Evolutionary conservation across 2,113 vertebrate species (phyloP), one percentile per base, ranked within the genome.

Genomic region (Tragelaphus imberbis): DNA sequence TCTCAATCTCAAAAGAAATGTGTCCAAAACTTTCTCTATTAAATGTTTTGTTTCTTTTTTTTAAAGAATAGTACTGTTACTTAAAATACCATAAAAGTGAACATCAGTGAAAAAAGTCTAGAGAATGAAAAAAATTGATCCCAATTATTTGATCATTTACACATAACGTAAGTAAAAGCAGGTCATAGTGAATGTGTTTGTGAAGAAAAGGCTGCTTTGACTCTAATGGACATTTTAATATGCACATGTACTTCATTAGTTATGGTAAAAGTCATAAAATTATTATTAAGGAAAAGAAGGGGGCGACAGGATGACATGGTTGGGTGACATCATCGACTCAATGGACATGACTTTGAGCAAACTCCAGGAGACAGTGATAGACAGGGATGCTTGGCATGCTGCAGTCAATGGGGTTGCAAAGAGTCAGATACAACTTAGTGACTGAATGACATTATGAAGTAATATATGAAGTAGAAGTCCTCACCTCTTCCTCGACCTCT

Each of bases 111-210:
- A 82, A 92, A 65, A 36, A 16, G 36, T 40, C 40, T 49, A 75
- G 28, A 44, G 21, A 56, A 21, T 14, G 13, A 88, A 55, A 68
- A 47, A 8, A 63, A 21, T 14, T 65, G 75, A 33, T n/a, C 9
- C 36, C 44, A 53, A 4, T 40, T 14, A 47, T 8, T 33, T 55
- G 16, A 25, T 25, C 56, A 44, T 65, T 61, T 49, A 1, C 36
- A 1, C 25, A 9, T 2, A n/a, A 61, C 0, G 0, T 21, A 33
- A 28, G 55, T 65, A 12, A 40, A 40, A 65, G n/a, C 2, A 77
- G 14, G 2, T 61, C 8, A 3, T 21, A 1, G 27, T 11, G 7
- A 53, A 27, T 68, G 27, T 55, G 49, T 77, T 68, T 58, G 12
- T 71, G 44, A 88, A 33, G 16, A 28, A 1, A 14, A 82, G 59